These are phyloP conservation scores for Chelidonichthys spinosus DNA, from an alignment of 2,797 vertebrate species.

Conservation along the genomic window DNA sequence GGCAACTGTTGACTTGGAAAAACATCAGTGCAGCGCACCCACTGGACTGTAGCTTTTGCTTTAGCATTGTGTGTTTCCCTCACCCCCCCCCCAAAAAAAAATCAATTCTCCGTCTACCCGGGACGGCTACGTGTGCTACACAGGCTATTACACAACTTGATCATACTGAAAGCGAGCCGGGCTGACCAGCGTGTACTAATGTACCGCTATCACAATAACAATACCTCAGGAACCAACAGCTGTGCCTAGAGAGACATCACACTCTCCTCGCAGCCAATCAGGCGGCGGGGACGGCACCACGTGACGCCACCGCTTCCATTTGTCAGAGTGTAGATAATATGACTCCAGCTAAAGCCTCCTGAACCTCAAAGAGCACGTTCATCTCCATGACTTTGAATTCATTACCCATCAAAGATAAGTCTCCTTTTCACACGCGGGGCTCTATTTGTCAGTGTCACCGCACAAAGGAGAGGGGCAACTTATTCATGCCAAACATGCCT, in stretches of 20 bases:
- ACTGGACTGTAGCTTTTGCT: slow-evolving; percentile 58
- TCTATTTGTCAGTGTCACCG: slow-evolving; percentile 88
- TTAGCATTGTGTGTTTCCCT: slow-evolving; percentile 53
- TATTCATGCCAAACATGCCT: slow-evolving; percentile 89
- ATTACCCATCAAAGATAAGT: slow-evolving; percentile 88
- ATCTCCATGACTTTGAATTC: slow-evolving; percentile 87
- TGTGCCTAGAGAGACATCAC: slow-evolving; percentile 54
- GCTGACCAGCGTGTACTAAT: slow-evolving; percentile 63
- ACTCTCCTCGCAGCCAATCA: slow-evolving; percentile 57
- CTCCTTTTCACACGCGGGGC: slow-evolving; percentile 80
- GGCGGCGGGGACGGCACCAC: slow-evolving; percentile 59
- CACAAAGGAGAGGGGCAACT: slow-evolving; percentile 84
- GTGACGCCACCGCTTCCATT: slow-evolving; percentile 74
- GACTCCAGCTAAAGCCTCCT: slow-evolving; percentile 81
- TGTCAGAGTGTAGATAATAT: slow-evolving; percentile 80
- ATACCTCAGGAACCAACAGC: slow-evolving; percentile 57
- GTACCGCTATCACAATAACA: slow-evolving; percentile 60
- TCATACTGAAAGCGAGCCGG: slow-evolving; percentile 42
- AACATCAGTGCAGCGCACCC: slow-evolving; percentile 67
- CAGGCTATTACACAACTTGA: slow-evolving; percentile 64
- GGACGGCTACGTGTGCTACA: slow-evolving; percentile 50
- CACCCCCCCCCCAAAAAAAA: slow-evolving; percentile 24
- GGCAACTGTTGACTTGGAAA: slow-evolving; percentile 75
- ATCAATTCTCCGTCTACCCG: slow-evolving; percentile 66
- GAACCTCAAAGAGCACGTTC: slow-evolving; percentile 86